A percentile compares a stretch with the other conserved stretches of the same genome.
Evolutionary conservation across 2,888 invertebrate genomes (phyloP).

Genomic region (Trichopoda pennipes): DNA sequence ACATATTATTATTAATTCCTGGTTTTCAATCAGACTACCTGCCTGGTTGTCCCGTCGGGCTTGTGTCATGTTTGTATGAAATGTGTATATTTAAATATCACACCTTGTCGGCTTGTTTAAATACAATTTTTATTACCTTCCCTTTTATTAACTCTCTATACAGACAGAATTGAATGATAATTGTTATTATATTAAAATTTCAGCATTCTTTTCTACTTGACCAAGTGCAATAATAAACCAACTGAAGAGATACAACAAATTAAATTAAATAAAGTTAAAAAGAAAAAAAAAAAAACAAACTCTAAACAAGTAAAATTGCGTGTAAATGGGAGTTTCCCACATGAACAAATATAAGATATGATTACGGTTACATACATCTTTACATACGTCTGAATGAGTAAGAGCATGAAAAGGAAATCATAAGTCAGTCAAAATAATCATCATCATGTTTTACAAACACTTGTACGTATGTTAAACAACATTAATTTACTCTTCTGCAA

Average conservation of each 20-base stretch:
- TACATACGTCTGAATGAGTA: slow-evolving; percentile 1
- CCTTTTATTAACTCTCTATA: slow-evolving; percentile 9
- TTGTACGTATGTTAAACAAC: slow-evolving; percentile 47
- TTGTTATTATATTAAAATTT: slow-evolving; percentile 48
- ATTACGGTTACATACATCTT: too few species aligned
- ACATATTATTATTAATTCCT: slow-evolving; percentile 38
- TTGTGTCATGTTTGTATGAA: slow-evolving; percentile 33
- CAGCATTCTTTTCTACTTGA: slow-evolving; percentile 18
- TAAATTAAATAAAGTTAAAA: slow-evolving; percentile 7
- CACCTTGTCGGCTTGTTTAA: slow-evolving; percentile 66
- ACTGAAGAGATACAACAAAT: neutral
- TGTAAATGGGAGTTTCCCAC: slow-evolving; percentile 64
- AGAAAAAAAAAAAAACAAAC: slow-evolving; percentile 14
- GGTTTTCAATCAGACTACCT: slow-evolving; percentile 34
- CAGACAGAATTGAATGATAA: slow-evolving; percentile 49
- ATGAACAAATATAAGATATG: slow-evolving; percentile 9
- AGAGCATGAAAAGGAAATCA: slow-evolving; percentile 62
- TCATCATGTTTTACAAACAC: slow-evolving; percentile 53
- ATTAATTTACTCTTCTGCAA: slow-evolving; percentile 2
- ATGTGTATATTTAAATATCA: slow-evolving; percentile 58
- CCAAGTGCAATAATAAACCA: slow-evolving; percentile 26
- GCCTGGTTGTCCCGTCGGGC: neutral
- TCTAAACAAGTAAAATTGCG: slow-evolving; percentile 61
- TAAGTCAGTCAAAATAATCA: slow-evolving; percentile 66
- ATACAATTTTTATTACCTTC: slow-evolving; percentile 49